Evolutionary conservation across 2,113 vertebrate species (phyloP).

Genomic region (Tympanuchus pallidicinctus): DNA sequence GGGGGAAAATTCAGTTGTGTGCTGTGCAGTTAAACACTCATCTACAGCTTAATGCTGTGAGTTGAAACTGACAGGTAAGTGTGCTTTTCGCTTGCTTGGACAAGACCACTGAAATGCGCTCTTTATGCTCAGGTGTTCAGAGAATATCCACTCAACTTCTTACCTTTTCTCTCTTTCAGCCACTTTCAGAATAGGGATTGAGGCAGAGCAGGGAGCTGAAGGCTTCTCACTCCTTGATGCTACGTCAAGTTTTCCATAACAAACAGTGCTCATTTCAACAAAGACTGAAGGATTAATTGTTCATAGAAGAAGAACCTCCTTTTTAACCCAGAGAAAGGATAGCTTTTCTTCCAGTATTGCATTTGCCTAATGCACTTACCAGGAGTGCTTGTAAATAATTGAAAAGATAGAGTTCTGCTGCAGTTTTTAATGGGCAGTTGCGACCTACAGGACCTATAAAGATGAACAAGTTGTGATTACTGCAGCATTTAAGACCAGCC

Average conservation of each 20-base stretch:
- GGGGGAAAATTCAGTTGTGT: neutral
- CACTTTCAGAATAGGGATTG: neutral
- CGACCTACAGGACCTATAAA: neutral
- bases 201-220: neutral
- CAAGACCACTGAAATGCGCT: neutral
- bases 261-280: neutral
- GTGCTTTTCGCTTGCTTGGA: neutral
- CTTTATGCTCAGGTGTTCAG: neutral
- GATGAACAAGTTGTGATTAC: neutral
- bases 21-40: neutral
- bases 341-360: neutral
- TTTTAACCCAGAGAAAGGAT: neutral
- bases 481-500: neutral
- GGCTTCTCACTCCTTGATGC: neutral
- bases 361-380: neutral
- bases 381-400: conserved; percentile 40
- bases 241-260: neutral
- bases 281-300: neutral
- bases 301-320: neutral
- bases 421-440: neutral
- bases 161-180: neutral
- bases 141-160: neutral
- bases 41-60: neutral
- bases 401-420: conserved; percentile 20
- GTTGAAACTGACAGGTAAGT: neutral